Evolutionary conservation across 2,888 invertebrate species (phyloP).

Genomic region (Drosophila fungiperda): DNA sequence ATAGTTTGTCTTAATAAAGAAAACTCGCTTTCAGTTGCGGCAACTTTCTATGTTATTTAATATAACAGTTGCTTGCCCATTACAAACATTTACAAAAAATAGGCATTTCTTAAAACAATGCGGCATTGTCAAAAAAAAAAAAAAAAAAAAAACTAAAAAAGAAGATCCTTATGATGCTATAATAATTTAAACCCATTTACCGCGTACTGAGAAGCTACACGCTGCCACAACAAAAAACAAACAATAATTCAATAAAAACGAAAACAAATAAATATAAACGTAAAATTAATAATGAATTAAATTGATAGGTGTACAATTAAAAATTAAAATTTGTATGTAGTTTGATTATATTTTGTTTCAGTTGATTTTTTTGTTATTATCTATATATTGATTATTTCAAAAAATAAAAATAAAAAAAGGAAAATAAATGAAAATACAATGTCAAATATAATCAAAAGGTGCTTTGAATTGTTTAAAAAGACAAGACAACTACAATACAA

Average conservation of each 20-base stretch:
- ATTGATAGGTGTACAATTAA: slow-evolving; percentile 28
- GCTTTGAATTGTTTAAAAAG: slow-evolving; percentile 82
- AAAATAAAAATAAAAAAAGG: slow-evolving; percentile 39
- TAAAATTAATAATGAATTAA: slow-evolving; percentile 22
- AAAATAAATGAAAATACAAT: slow-evolving; percentile 55
- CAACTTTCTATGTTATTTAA: slow-evolving; percentile 38
- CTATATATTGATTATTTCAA: slow-evolving; percentile 44
- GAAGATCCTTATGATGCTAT: slow-evolving; percentile 34
- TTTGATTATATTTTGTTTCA: slow-evolving; percentile 72
- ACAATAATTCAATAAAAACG: slow-evolving; percentile 23
- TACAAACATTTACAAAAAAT: slow-evolving; percentile 44
- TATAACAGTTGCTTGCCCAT: slow-evolving; percentile 43
- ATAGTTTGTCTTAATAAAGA: slow-evolving; percentile 38
- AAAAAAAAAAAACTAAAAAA: neutral
- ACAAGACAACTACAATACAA: slow-evolving; percentile 70
- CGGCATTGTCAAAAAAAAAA: slow-evolving; percentile 15
- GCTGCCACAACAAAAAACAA: slow-evolving; percentile 71
- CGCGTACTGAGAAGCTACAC: slow-evolving; percentile 77
- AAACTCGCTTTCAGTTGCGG: slow-evolving; percentile 57
- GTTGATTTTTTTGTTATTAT: slow-evolving; percentile 45
- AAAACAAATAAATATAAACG: slow-evolving; percentile 18
- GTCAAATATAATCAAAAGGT: slow-evolving; percentile 83
- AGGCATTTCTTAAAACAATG: slow-evolving; percentile 61
- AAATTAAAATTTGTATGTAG: slow-evolving; percentile 41
- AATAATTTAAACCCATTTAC: slow-evolving; percentile 36